Conservation (phyloP, 2,888 invertebrate genomes). For the Protonemura montana region DNA sequence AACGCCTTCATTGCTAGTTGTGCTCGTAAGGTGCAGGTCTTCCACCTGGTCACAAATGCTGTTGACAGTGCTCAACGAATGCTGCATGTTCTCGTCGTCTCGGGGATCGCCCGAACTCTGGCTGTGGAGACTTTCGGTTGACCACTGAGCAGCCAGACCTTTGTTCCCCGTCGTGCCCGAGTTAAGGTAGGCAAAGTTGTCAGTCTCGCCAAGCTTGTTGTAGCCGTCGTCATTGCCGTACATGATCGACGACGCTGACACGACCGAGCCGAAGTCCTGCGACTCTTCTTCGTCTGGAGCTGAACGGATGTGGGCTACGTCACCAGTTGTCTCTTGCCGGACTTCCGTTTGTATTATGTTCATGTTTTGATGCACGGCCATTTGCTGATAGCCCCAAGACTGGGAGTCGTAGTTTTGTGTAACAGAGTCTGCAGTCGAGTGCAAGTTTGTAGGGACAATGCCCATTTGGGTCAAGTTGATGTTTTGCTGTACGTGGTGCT, state of each 20-base stretch:
- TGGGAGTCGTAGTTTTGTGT: background rate
- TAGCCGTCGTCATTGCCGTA: background rate
- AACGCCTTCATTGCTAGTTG: background rate
- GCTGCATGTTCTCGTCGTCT: background rate
- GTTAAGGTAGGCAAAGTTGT: conserved; percentile 9
- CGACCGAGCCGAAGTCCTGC: background rate
- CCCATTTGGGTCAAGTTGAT: background rate
- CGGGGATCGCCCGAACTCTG: conserved; percentile 69
- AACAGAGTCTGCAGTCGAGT: background rate
- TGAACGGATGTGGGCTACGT: background rate
- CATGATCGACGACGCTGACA: background rate
- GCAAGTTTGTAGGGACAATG: background rate
- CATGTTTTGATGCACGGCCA: background rate
- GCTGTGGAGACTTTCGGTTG: conserved; percentile 71
- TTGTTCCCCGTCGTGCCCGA: conserved; percentile 55
- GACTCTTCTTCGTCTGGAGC: background rate
- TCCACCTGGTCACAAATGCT: conserved; percentile 60
- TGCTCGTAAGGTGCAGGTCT: background rate
- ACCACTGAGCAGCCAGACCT: conserved; percentile 67
- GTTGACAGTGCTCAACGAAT: background rate
- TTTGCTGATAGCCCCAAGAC: background rate
- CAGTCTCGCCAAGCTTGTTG: background rate
- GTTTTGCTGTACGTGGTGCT: background rate
- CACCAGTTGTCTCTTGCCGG: background rate
- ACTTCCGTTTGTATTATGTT: too few relatives aligned